phyloP scores from a whole-genome alignment of 2,888 invertebrate species.

The Cyrtodaria siliqua region DNA sequence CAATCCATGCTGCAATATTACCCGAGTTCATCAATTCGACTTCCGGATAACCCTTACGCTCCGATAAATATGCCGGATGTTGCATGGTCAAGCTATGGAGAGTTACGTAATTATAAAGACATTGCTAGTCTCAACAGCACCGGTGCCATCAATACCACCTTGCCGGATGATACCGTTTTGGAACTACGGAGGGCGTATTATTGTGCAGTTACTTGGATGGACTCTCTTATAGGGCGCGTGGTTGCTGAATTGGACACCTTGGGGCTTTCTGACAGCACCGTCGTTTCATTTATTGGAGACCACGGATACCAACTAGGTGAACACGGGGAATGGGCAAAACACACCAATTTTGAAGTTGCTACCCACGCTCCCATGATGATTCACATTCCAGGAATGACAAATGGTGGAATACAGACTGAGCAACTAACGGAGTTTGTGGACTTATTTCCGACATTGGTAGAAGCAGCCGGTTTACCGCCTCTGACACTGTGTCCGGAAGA shows the following conservation, averaged over 20 bases:
- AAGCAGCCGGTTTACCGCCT: slow-evolving; percentile 66
- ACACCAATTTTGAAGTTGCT: slow-evolving; percentile 74
- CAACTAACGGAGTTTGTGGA: slow-evolving; percentile 74
- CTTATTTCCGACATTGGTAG: slow-evolving; percentile 73
- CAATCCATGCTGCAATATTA: slow-evolving; percentile 90
- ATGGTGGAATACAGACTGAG: slow-evolving; percentile 63
- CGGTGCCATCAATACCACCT: too few species aligned
- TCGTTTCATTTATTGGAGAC: slow-evolving; percentile 71
- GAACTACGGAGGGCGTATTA: too few species aligned
- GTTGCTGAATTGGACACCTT: slow-evolving; percentile 56
- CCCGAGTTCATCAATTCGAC: slow-evolving; percentile 88
- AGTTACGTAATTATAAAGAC: too few species aligned
- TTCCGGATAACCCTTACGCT: slow-evolving; percentile 71
- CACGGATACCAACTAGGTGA: slow-evolving; percentile 78
- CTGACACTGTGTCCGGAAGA: slow-evolving; percentile 63
- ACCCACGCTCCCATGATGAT: slow-evolving; percentile 74
- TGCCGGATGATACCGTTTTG: too few species aligned
- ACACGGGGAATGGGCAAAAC: slow-evolving; percentile 74
- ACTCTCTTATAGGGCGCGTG: too few species aligned
- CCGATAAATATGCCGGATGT: too few species aligned
- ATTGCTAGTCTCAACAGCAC: too few species aligned
- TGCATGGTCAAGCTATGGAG: slow-evolving; percentile 71
- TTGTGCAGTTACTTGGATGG: too few species aligned
- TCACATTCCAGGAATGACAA: slow-evolving; percentile 72
- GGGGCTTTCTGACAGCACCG: slow-evolving; percentile 63